Evolutionary conservation across 2,797 vertebrate genomes (phyloP), one percentile per base, ranked within the genome.

Genomic region (Agapornis canus): DNA sequence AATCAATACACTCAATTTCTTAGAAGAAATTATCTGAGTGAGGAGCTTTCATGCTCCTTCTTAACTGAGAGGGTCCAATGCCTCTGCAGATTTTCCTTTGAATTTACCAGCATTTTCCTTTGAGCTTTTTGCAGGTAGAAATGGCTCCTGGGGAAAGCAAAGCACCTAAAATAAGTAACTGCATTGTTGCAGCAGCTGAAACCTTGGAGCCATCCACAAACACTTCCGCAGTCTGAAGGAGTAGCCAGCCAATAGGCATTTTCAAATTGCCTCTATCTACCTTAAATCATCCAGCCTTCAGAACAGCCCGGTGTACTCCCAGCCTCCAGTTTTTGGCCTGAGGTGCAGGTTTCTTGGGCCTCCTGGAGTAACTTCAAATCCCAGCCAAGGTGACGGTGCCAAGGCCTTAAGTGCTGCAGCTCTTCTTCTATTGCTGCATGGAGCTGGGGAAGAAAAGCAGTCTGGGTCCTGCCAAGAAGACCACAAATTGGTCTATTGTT

Each of bases 331-430:
- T 96, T 91, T 96, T 97, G 95, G 94, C 95, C 87, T 25, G 73
- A 91, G 64, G 48, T 40, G 59, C 0, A 6, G 77, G 87, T 79
- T 96, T 94, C 90, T 94, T 90, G 77, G 73, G 88, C 86, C 91
- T 91, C 71, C 80, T 96, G 95, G 94, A 94, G 6, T 27, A 47
- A 40, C 42, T 96, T 90, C 95, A 96, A 90, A 92, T 92, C 86
- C 66, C 5, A 31, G 13, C 59, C 0, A 6, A 82, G 82, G 57
- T 23, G 83, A 60, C 0, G 0, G 86, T 96, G 95, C 96, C 95
- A 97, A 96, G 75, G 81, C 77, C 61, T 85, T 95, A 97, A 97
- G 92, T 96, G 95, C 95, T 95, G 92, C 92, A 90, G 93, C 75
- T 52, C 78, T 68, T 78, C 80, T 90, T 90, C 89, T 70, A 61